Percentiles rank a stretch among this genome's conserved stretches.
Evolutionary conservation across 2,888 invertebrate species (phyloP).

Genomic region (Cataglyphis albicans): DNA sequence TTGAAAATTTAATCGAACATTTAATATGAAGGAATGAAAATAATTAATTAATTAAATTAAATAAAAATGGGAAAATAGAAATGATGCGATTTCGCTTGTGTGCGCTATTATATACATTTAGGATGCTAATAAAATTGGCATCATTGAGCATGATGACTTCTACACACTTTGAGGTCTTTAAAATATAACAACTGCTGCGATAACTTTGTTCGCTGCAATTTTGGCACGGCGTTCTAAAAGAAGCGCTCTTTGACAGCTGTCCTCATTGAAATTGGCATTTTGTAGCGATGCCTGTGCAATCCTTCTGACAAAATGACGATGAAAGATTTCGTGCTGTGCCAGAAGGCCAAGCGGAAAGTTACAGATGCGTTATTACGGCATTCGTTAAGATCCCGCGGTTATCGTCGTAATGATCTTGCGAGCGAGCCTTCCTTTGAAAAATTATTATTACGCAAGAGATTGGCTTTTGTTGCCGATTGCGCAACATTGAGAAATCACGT

Average conservation of each 20-base stretch:
- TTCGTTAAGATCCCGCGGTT: slow-evolving; percentile 29
- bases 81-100: not conserved
- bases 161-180: not conserved
- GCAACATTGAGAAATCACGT: slow-evolving; percentile 32
- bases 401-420: slow-evolving; percentile 16
- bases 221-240: not conserved
- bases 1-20: not conserved
- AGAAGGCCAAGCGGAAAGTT: slow-evolving; percentile 53
- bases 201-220: slow-evolving; percentile 7
- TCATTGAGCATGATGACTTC: not conserved
- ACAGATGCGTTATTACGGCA: slow-evolving; percentile 27
- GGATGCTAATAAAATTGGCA: not conserved
- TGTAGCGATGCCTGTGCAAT: not conserved
- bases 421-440: slow-evolving; percentile 24
- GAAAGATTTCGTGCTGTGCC: slow-evolving; percentile 13
- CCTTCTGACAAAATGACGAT: slow-evolving; percentile 16
- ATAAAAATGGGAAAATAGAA: not conserved
- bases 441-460: slow-evolving; percentile 30
- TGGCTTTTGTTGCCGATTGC: slow-evolving; percentile 25
- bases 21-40: not conserved
- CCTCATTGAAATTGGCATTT: slow-evolving; percentile 24
- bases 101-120: not conserved
- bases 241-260: slow-evolving; percentile 11
- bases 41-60: too few relatives aligned
- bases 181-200: not conserved